A percentile compares a stretch with the other conserved stretches of the same genome.
Evolutionary conservation across 2,888 invertebrate species (phyloP).

Genomic region (Dolichomitus sp.): DNA sequence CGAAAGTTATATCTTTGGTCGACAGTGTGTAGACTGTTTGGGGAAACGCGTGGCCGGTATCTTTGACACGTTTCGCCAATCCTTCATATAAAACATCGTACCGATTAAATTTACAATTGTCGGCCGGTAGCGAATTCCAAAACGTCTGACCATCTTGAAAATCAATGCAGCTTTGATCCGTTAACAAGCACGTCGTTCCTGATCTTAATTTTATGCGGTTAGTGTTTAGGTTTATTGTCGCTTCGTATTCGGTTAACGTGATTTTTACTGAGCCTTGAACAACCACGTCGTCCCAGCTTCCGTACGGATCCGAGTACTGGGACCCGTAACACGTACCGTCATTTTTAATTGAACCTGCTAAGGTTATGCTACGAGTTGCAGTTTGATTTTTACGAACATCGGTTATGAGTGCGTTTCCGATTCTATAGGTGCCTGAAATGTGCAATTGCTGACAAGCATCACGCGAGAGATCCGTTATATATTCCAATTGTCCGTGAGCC

Average conservation of each 20-base stretch:
- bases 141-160: conserved; percentile 44
- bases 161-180: conserved; percentile 37
- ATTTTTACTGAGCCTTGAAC: conserved; percentile 39
- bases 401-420: background rate
- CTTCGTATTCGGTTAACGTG: conserved; percentile 36
- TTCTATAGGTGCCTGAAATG: background rate
- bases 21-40: no score
- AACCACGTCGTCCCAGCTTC: conserved; percentile 51
- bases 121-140: conserved; percentile 52
- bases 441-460: conserved; percentile 26
- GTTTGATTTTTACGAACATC: conserved; percentile 16
- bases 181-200: no score
- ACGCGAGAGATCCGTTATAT: conserved; percentile 5
- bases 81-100: conserved; percentile 53
- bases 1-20: no score
- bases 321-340: conserved; percentile 37
- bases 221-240: conserved; percentile 49
- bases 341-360: conserved; percentile 46
- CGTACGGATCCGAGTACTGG: conserved; percentile 46
- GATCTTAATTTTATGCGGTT: no score
- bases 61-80: no score
- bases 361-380: conserved; percentile 17
- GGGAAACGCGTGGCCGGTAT: no score
- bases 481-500: conserved; percentile 52
- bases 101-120: no score